These are phyloP conservation scores for Aphelinus atriplicis DNA, from an alignment of 1,140 invertebrate species.

Conservation along the genomic window DNA sequence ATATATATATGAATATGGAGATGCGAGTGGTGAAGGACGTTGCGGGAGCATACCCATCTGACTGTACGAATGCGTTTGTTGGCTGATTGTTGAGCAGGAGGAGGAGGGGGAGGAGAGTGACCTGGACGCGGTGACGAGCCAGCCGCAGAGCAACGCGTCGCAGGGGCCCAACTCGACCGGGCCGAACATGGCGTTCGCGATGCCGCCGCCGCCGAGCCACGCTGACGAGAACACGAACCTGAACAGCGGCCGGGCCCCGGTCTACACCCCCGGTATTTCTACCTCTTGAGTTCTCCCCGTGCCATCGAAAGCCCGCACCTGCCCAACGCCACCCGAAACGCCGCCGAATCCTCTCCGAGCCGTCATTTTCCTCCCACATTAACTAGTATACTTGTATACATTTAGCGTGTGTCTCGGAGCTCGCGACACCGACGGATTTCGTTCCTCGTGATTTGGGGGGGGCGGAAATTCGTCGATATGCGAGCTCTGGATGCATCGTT, in stretches of 20 bases:
- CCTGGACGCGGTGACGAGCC: constrained; percentile 61
- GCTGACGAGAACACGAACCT: constrained; percentile 63
- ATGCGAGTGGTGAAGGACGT: too few relatives aligned
- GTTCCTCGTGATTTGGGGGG: too few relatives aligned
- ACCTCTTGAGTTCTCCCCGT: constrained; percentile 44
- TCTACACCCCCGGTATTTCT: constrained; percentile 61
- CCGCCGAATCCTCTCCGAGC: background rate
- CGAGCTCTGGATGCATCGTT: too few relatives aligned
- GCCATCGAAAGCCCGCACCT: too few relatives aligned
- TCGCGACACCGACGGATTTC: too few relatives aligned
- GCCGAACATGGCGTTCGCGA: constrained; percentile 58
- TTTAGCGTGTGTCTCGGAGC: too few relatives aligned
- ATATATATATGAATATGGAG: too few relatives aligned
- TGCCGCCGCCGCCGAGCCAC: constrained; percentile 58
- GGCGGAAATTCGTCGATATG: too few relatives aligned
- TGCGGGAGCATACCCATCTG: too few relatives aligned
- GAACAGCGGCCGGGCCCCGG: constrained; percentile 58
- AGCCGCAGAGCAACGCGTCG: constrained; percentile 55
- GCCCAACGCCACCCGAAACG: too few relatives aligned
- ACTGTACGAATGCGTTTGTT: background rate
- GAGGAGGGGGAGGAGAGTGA: constrained; percentile 65
- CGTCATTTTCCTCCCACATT: background rate
- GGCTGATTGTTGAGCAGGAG: constrained; percentile 53
- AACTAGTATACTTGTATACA: too few relatives aligned
- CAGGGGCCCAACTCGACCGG: constrained; percentile 46